Base-by-base conservation (phyloP, 2,113 vertebrate genomes). In the Oncorhynchus masou region DNA sequence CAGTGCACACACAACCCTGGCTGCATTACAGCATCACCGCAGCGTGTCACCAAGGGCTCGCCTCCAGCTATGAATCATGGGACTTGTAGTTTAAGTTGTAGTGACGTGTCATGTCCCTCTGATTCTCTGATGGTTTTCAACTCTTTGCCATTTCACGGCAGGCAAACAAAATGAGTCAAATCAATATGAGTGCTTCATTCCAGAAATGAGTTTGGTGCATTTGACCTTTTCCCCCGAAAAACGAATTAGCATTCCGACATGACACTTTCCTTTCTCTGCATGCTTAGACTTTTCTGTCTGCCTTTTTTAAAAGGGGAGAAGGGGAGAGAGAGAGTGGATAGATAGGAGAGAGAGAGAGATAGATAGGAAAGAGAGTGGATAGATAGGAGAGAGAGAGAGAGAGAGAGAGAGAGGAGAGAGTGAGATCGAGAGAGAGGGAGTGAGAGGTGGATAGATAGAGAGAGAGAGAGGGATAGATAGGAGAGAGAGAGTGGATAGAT, bases 1-100 rank as follows among this genome's bases (percentile, higher is more conserved):
- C 68, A 68, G 64, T 45, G 60, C 73, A 81, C 69, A 79, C 80
- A 25, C 64, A 66, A 69, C 27, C 22, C 64, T 20, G 19, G 22
- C 62, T 57, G 19, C n/a, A 22, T 24, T 16, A 57, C 20, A 77
- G 73, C 20, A 34, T 67, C 71, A 73, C 77, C 74, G 59, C 65
- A 71, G 77, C 71, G 64, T 70, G 70, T 77, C 11, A 5, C 54
- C 68, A 73, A 80, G 39, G 83, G 80, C 75, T 54, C 77, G 78
- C 72, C 54, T 78, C 48, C 69, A 79, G 83, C 85, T 67, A 59
- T 69, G 83, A 84, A 82, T 84, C 68, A 76, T 81, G 79, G 82
- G 78, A 78, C 68, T 31, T 82, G 85, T 85, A 74, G 87, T 85
- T 66, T 25, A 13, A 19, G 69, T 12, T 20, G 31, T 29, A 49